Evolutionary conservation across 2,888 invertebrate species (phyloP).

Genomic region (Conops quadrifasciatus): DNA sequence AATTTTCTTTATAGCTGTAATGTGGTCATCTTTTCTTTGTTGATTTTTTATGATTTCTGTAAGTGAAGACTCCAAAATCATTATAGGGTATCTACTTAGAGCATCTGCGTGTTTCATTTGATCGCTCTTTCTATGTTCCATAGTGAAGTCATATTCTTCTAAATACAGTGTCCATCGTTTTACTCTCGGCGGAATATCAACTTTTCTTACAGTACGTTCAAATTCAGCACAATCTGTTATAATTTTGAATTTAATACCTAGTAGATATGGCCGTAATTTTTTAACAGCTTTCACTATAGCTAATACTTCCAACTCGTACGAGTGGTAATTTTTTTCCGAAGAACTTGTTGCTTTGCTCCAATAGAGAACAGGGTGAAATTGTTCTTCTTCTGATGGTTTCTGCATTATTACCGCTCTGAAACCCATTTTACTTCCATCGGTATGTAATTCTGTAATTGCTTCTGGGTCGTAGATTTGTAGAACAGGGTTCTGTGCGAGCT

Average conservation of each 20-base stretch:
- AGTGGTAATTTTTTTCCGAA: conserved; percentile 31
- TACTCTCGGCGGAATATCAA: conserved; percentile 35
- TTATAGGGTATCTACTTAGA: conserved; percentile 41
- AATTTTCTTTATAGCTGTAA: not conserved
- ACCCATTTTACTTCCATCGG: not conserved
- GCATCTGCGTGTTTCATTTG: conserved; percentile 35
- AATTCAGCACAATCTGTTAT: conserved; percentile 41
- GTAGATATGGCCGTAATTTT: conserved; percentile 45
- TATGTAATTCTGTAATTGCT: conserved; percentile 3
- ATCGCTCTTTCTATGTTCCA: conserved; percentile 23
- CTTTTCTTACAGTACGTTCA: conserved; percentile 32
- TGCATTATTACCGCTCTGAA: conserved; percentile 1
- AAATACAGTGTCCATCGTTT: conserved; percentile 38
- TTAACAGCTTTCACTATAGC: conserved; percentile 44
- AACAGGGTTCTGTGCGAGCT: conserved; percentile 2
- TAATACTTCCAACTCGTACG: conserved; percentile 47
- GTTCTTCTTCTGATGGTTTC: not conserved
- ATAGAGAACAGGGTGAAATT: conserved; percentile 38
- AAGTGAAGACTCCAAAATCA: conserved; percentile 29
- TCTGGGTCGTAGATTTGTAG: conserved; percentile 10
- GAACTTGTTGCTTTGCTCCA: conserved; percentile 15
- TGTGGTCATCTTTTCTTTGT: conserved; percentile 13
- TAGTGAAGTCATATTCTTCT: conserved; percentile 28
- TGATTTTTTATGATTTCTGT: conserved; percentile 16
- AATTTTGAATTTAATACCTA: conserved; percentile 37